These are phyloP conservation scores for Gyps fulvus DNA, from an alignment of 2,113 vertebrate species.

Conservation along the genomic window DNA sequence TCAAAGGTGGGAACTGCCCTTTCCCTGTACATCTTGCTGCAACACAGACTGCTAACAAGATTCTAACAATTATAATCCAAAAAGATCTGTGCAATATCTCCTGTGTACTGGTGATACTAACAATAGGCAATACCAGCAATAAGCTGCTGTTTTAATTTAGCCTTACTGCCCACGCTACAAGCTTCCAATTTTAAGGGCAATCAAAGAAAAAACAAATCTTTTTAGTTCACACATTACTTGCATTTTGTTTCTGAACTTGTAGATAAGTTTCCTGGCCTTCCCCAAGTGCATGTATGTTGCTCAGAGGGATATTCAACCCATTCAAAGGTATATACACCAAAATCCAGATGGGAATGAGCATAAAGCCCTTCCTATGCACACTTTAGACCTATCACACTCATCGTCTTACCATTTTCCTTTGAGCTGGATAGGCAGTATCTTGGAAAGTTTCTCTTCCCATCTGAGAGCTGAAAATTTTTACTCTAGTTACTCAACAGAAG, in stretches of 20 bases:
- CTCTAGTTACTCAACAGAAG: neutral
- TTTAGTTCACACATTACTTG: neutral
- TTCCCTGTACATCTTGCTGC: neutral
- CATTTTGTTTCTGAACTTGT: neutral
- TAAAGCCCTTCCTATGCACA: neutral
- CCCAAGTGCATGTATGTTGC: neutral
- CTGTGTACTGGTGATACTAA: neutral
- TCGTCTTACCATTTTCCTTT: neutral
- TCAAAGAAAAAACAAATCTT: accelerated
- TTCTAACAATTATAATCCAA: neutral
- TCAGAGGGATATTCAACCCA: neutral
- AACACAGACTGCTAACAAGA: neutral
- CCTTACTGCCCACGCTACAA: accelerated
- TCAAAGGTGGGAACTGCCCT: neutral
- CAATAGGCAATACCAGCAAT: neutral
- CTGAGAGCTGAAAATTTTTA: neutral
- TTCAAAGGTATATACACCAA: neutral
- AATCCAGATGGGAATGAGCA: neutral
- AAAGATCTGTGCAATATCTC: neutral
- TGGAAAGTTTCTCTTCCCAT: neutral
- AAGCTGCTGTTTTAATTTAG: neutral
- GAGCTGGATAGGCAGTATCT: neutral
- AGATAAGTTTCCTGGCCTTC: neutral
- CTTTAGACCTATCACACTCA: neutral
- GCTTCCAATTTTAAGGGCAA: neutral